A percentile compares a stretch with the other conserved stretches of the same genome.
These are phyloP conservation scores for Siniperca scherzeri DNA, from an alignment of 2,797 vertebrate genomes.

Conservation along the genomic window DNA sequence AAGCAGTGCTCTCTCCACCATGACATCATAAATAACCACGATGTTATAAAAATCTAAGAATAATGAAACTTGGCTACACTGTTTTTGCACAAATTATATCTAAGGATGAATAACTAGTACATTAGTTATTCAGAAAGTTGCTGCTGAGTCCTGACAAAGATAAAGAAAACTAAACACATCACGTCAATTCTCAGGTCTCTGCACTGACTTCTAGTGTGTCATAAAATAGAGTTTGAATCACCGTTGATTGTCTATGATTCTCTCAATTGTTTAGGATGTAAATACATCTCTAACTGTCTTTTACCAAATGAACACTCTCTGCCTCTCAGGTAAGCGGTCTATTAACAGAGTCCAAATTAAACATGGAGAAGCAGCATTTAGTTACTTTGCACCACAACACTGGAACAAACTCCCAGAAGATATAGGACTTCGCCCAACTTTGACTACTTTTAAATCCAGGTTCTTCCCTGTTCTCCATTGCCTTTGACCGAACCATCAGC, in stretches of 20 bases:
- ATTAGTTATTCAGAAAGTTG: too few relatives aligned
- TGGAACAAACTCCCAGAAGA: neutral
- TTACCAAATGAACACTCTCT: neutral
- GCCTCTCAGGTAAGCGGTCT: too few relatives aligned
- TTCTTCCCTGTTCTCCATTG: neutral
- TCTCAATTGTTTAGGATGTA: neutral
- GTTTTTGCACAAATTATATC: neutral
- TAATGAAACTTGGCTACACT: neutral
- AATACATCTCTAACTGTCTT: neutral
- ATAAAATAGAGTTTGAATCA: neutral
- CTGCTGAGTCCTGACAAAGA: neutral
- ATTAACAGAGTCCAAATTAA: neutral
- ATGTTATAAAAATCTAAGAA: neutral
- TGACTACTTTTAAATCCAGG: neutral
- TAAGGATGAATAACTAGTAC: too few relatives aligned
- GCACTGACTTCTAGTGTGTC: neutral
- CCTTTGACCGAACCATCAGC: neutral
- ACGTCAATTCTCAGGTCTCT: neutral
- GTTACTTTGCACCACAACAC: slow-evolving; percentile 5
- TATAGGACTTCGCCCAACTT: neutral
- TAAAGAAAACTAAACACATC: neutral
- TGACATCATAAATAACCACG: neutral
- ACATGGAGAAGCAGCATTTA: neutral
- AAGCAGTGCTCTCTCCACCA: neutral
- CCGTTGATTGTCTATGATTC: neutral